Conservation (phyloP, 1,140 invertebrate species). For the Anastrepha obliqua region DNA sequence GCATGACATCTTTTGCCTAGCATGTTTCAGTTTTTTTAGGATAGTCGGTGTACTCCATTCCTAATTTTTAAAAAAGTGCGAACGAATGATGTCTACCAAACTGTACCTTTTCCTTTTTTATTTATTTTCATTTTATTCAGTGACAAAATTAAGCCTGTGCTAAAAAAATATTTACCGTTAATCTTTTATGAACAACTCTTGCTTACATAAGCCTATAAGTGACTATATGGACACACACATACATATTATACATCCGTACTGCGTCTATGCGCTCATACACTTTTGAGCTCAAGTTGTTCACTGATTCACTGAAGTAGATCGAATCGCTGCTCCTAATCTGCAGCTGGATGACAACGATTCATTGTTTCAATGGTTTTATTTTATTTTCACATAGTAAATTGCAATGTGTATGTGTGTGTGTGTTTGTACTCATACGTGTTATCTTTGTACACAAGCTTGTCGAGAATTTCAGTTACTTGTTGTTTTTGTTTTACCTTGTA, state of each 20-base stretch:
- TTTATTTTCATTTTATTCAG: too few species aligned
- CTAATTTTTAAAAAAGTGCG: too few species aligned
- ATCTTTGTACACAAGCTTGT: background rate
- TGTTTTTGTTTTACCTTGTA: constrained; percentile 14
- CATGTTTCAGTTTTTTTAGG: too few species aligned
- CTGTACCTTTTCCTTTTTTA: too few species aligned
- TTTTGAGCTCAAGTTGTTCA: background rate
- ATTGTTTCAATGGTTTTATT: constrained; percentile 24
- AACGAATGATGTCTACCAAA: too few species aligned
- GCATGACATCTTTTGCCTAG: too few species aligned
- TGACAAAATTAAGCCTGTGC: too few species aligned
- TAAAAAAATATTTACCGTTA: too few species aligned
- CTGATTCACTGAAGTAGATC: background rate
- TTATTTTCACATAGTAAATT: background rate
- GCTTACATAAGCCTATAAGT: background rate
- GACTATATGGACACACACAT: background rate
- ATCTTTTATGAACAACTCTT: too few species aligned
- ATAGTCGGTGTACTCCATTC: too few species aligned
- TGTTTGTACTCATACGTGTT: background rate
- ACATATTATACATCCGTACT: background rate
- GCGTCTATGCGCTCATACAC: too few species aligned
- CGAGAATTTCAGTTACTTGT: background rate
- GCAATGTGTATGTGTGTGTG: background rate
- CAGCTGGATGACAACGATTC: background rate
- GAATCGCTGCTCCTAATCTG: background rate